phyloP scores from a whole-genome alignment of 2,797 vertebrate genomes.

The Tinamus major region DNA sequence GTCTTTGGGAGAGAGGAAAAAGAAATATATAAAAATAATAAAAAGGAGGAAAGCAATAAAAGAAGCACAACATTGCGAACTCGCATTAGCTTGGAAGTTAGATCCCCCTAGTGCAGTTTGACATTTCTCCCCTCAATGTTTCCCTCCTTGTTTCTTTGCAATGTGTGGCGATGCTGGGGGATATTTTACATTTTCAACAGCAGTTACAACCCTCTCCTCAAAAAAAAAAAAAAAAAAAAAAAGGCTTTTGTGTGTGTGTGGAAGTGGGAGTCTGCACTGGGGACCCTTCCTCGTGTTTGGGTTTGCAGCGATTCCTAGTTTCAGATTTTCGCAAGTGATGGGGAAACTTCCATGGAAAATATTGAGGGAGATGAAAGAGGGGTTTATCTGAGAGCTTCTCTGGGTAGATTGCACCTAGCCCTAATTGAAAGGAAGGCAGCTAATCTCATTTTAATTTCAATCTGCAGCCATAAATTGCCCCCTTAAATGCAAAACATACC shows the following conservation, averaged over 20 bases:
- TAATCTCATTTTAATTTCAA: slow-evolving; percentile 65
- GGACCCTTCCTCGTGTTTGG: slow-evolving; percentile 76
- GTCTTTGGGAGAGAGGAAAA: background rate
- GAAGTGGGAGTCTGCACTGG: slow-evolving; percentile 45
- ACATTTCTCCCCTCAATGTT: background rate
- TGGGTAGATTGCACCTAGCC: slow-evolving; percentile 34
- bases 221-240: too few species aligned
- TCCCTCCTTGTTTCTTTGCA: background rate
- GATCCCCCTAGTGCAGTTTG: background rate
- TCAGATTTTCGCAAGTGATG: slow-evolving; percentile 37
- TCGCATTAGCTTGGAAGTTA: slow-evolving; percentile 21
- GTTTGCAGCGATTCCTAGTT: slow-evolving; percentile 72
- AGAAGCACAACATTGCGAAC: background rate
- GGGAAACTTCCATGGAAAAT: slow-evolving; percentile 54
- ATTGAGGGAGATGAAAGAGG: slow-evolving; percentile 28
- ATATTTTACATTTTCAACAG: slow-evolving; percentile 19
- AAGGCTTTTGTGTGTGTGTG: too few species aligned
- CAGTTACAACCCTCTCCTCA: background rate
- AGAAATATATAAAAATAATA: background rate
- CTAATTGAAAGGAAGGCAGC: slow-evolving; percentile 70
- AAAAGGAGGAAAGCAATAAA: background rate
- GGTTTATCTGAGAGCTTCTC: background rate
- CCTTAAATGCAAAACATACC: slow-evolving; percentile 69
- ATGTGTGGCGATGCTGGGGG: background rate
- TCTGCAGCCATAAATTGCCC: slow-evolving; percentile 55